Percentiles rank a stretch among this genome's conserved stretches.
These are phyloP conservation scores for Tetragonula carbonaria DNA, from an alignment of 2,888 invertebrate genomes.

Conservation along the genomic window DNA sequence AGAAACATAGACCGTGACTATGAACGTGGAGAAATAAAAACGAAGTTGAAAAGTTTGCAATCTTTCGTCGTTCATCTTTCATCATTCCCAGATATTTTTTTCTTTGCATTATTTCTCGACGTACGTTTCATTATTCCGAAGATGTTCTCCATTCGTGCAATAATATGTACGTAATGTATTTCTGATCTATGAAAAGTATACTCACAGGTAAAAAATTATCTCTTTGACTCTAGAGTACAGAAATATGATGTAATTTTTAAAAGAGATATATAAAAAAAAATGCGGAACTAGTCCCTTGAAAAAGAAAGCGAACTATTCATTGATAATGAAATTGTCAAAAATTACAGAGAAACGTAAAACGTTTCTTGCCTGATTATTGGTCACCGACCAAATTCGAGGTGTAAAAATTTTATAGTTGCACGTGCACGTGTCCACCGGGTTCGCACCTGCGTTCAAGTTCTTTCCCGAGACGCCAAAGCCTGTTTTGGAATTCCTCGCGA, in stretches of 20 bases:
- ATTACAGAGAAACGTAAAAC: no score
- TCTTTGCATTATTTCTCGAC: neutral
- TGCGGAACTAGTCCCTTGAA: no score
- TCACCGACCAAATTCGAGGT: neutral
- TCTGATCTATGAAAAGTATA: no score
- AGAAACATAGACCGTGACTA: neutral
- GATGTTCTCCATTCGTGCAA: no score
- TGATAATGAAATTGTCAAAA: no score
- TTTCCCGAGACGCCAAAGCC: conserved; percentile 9
- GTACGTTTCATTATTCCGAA: no score
- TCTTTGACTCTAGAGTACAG: no score
- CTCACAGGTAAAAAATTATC: no score
- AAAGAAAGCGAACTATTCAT: no score
- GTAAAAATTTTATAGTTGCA: conserved; percentile 13
- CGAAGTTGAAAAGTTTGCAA: neutral
- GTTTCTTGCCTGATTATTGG: neutral
- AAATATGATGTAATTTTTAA: no score
- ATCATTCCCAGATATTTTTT: neutral
- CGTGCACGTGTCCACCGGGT: conserved; percentile 30
- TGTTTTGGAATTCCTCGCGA: conserved; percentile 41
- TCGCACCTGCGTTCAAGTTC: conserved; percentile 40
- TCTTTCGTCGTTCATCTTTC: neutral
- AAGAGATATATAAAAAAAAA: no score
- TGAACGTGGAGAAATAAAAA: neutral
- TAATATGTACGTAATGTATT: no score